Evolutionary conservation across 2,888 invertebrate genomes (phyloP), one percentile per base, ranked within the genome.

Genomic region (Neuroscelio doddi): DNA sequence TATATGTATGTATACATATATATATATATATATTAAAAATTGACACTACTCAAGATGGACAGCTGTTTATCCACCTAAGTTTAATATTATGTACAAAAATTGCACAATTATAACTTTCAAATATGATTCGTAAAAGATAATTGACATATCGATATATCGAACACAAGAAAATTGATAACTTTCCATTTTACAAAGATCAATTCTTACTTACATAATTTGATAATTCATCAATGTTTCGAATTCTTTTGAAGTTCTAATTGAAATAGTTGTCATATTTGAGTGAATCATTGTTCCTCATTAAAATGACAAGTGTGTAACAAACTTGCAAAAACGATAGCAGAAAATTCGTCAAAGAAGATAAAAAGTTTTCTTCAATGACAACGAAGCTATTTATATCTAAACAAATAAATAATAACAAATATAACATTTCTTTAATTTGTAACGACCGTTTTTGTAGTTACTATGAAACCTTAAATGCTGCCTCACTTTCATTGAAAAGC

Each of bases 61-160:
- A 44, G 42, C 52, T 53, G 45, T 53, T 46, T 61, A 50, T 47
- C 49, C 52, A 57, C 58, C 67, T 61, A 49, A 47, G 17, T 57
- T 45, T 69, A 56, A 57, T 57, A 53, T 59, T 67, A 68, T 69
- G 10, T 70, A 67, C 74, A 75, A 77, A 73, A 72, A 80, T 78
- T 78, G 74, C 78, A 79, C 77, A 63, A 75, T 76, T 75, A 76
- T 76, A 78, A 76, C 70, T 78, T 61, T 75, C 61, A 73, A 75
- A 63, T 73, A 75, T 72, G 71, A 73, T 73, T 72, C 65, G 69
- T 70, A 47, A 66, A 64, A 66, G 69, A 69, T 78, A 81, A 81
- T 81, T 81, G 81, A 80, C 81, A 73, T 68, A 24, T 52, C 44
- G 47, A 59, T 32, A 44, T 61, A 65, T 56, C 65, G 65, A 56